Base-by-base conservation (phyloP, 2,888 invertebrate genomes). In the Platycheirus rosarum region DNA sequence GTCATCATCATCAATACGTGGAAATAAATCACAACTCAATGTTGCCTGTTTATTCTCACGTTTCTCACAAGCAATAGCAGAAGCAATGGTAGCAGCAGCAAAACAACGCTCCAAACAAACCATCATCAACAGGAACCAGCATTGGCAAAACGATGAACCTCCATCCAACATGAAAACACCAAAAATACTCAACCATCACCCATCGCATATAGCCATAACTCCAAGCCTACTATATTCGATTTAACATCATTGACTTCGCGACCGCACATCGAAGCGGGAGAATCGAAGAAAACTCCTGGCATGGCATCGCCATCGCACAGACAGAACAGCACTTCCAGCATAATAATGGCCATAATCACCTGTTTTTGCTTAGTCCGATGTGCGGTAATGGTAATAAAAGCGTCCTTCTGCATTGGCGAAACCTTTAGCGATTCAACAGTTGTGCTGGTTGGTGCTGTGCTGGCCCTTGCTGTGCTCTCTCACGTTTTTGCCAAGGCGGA, bases 291-390 rank as follows among this genome's bases (percentile, higher is more conserved):
- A 77, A 42, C 62, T 48, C 74, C 55, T 37, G 44, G 23, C 35
- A 35, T 20, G 4, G 46, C 2, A 14, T 26, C 13, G 13, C 20
- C 40, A 29, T 40, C 57, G 11, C 14, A 62, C 55, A 48, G 23
- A 7, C 48, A 40, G 23, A 40, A 40, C 44, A 69, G 18, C 69
- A 49, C 71, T 65, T 37, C 32, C 6, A 82, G 82, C 62, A 82
- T 77, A 82, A 82, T 82, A 82, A 82, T 77, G 77, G 37, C 71
- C 77, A 77, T 82, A 82, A 82, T 82, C 82, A 82, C 82, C 82
- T 82, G 82, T 82, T 82, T 82, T 82, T 82, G 82, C 77, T 77
- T 44, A 46, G 60, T 65, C 23, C 66, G 77, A 82, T 77, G 82
- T 71, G n/a, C 6, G 77, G 77, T 68, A 82, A 82, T 82, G 77